Percentiles rank a stretch among this genome's conserved stretches.
Evolutionary conservation across 1,140 invertebrate species (phyloP).

Genomic region (Neodiprion pinetum): DNA sequence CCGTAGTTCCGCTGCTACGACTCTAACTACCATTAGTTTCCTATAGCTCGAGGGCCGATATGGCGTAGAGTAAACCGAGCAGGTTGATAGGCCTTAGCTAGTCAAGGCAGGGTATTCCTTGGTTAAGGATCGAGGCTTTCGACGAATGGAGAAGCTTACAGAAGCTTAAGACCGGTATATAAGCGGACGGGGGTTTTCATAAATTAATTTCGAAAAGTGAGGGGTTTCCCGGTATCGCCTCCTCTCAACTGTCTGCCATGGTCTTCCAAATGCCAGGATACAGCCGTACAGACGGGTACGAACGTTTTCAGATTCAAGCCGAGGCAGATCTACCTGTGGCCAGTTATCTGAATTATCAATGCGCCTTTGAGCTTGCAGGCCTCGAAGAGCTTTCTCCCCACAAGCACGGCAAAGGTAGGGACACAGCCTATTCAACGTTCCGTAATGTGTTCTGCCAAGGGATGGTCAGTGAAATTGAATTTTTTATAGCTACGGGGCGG

Average conservation of each 20-base stretch:
- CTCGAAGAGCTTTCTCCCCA: neutral
- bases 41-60: neutral
- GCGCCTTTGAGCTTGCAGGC: neutral
- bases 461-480: neutral
- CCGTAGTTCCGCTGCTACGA: neutral
- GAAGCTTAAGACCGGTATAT: neutral
- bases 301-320: neutral
- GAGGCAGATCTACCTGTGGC: neutral
- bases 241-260: too few relatives aligned
- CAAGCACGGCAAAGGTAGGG: neutral
- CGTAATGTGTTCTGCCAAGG: neutral
- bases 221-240: neutral
- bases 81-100: too few relatives aligned
- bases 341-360: constrained; percentile 5
- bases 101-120: neutral
- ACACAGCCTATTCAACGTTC: neutral
- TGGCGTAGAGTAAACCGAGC: neutral
- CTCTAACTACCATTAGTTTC: neutral
- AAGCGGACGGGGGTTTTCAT: neutral
- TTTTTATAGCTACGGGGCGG: neutral
- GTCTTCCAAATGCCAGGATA: too few relatives aligned
- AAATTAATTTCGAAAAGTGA: neutral
- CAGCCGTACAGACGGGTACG: too few relatives aligned
- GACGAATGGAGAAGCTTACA: neutral
- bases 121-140: neutral